Base-by-base conservation (phyloP, 2,888 invertebrate genomes). In the Timema podura region DNA sequence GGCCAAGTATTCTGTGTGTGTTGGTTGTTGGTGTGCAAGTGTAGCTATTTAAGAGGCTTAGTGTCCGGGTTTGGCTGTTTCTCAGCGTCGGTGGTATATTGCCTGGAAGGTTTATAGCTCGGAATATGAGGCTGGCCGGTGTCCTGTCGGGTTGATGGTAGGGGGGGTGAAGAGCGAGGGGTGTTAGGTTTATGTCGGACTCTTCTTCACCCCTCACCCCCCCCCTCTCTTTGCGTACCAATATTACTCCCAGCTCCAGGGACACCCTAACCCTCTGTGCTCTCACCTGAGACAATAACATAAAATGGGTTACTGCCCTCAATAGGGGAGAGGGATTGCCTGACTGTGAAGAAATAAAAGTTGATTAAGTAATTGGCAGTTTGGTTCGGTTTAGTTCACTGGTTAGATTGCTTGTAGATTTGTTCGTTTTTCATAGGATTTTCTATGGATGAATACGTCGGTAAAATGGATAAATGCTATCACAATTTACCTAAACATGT, bases 21-120 rank as follows among this genome's bases (percentile, higher is more conserved):
- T 30, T 30, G 30, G 30, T 30, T 30, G 30, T 30, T 30, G 30
- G 30, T 30, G 30, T 30, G 30, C 30, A 44, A 61, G 61, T 61
- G 61, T 61, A 30, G 61, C 61, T 30, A 61, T 61, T 61, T 61
- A 61, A 61, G 61, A 44, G 61, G 61, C 61, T 61, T 61, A 61
- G 6, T 9, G 44, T 51, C 30, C 61, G 30, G 13, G 61, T 61
- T 10, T 54, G 61, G 61, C 10, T 45, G 61, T 61, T 30, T 61
- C 45, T 44, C 45, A 61, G 30, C 61, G 61, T 15, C 61, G 44
- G 30, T 11, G 54, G 54, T 10, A 54, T 54, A 16, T 11, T 30
- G 61, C 44, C 10, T 9, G 61, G 13, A 15, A 61, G 30, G 61
- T 61, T 61, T 61, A 54, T 54, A 11, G 61, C 30, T 45, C 44